Base-by-base conservation (phyloP, 1,140 invertebrate species). In the Holcopasites calliopsidis region DNA sequence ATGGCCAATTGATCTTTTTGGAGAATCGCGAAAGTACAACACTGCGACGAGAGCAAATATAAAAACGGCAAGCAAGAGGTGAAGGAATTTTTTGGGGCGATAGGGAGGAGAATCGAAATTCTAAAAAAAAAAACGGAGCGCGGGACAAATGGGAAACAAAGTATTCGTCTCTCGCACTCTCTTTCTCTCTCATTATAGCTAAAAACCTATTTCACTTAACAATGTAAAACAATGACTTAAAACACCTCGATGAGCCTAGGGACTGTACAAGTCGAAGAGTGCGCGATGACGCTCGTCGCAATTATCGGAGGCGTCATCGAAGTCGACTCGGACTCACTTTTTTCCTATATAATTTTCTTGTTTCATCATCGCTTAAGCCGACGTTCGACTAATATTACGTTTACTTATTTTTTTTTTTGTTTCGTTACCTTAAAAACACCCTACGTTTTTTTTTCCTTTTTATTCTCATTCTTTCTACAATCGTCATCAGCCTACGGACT, bases 211-310 rank as follows among this genome's bases (percentile, higher is more conserved):
- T 72, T 87, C 78, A 77, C 86, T 85, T 88, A 89, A 90, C 89
- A 90, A 89, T 88, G 83, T 89, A 89, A 90, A 90, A 90, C 88
- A 89, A 89, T 89, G 88, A 89, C 88, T 88, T 89, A 88, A 89
- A 84, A 88, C n/a, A n/a, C 86, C 86, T 87, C 87, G 84, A 76
- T 85, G 84, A 89, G 88, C 40, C 86, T 88, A 90, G 86, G 83
- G 85, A 89, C 88, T 89, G 88, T 89, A 90, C 88, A 90, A 89
- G 85, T 88, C 86, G 85, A 87, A 88, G 84, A 88, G n/a, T n/a
- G n/a, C n/a, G 88, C 84, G 83, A 86, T 84, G 84, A 88, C 84
- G 85, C 80, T 82, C 26, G 18, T 44, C 40, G 44, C 18, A n/a
- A n/a, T 31, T 21, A 80, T 76, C 76, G 69, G 42, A 42, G 60